Base-by-base conservation (phyloP, 92 coral and sea anemone genomes). In the Porites lobata region DNA sequence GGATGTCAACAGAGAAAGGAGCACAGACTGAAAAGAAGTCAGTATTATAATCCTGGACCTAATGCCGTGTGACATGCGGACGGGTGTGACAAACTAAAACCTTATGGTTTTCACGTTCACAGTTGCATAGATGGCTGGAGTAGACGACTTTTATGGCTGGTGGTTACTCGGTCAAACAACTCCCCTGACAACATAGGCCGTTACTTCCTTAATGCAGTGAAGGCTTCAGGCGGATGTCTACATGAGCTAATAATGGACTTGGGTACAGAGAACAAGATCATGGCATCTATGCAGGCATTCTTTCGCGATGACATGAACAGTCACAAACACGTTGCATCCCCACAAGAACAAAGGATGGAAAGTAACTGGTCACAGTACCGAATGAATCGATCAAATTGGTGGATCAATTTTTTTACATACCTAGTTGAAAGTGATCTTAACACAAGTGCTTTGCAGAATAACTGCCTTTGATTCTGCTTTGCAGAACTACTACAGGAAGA, bases 111-210 rank as follows among this genome's bases (percentile, higher is more conserved):
- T 59, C 85, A 87, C 24, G 79, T 87, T 72, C 87, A 87, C 61
- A 86, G 72, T 22, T 80, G 82, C 74, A 87, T 87, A n/a, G 87
- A 75, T 51, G 82, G 91, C n/a, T 88, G 87, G 91, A 88, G 91
- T 85, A 73, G 83, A 69, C 63, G 76, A 64, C 76, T 88, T 65
- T 71, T 88, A 76, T 88, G 92, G 92, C 83, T 88, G 50, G 76
- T 72, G 52, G 92, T 88, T 7, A 88, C 92, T 29, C 72, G 78
- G 29, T 26, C 29, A 26, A 24, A 24, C 26, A 24, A 24, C 26
- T 24, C 26, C 26, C 26, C 26, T 24, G 68, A 82, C 75, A 88
- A 88, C 70, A 65, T 88, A 73, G 88, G 80, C 73, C 62, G 75
- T 61, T 84, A 84, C 78, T 75, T 59, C 57, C 81, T 82, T 51